These are phyloP conservation scores for Drosophila recens DNA, from an alignment of 2,888 invertebrate species.

Conservation along the genomic window DNA sequence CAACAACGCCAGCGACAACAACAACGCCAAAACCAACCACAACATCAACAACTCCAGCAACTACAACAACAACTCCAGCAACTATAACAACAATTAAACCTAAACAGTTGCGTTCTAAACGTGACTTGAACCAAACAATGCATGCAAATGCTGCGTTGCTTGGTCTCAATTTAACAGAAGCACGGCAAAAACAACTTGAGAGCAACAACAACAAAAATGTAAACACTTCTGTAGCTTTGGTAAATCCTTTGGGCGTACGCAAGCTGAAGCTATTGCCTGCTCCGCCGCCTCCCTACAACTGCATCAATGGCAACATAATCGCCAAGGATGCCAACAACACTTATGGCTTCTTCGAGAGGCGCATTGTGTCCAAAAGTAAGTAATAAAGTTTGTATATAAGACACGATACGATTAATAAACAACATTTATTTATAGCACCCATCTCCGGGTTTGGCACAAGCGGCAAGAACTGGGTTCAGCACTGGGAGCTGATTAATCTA, in stretches of 20 bases:
- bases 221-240: conserved; percentile 55
- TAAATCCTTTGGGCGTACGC: conserved; percentile 67
- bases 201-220: conserved; percentile 19
- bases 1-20: conserved; percentile 85
- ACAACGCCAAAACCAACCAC: conserved; percentile 85
- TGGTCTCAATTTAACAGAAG: conserved; percentile 74
- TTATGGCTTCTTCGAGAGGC: conserved; percentile 90
- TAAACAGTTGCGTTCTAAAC: conserved; percentile 52
- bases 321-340: conserved; percentile 89
- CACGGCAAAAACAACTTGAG: conserved; percentile 51
- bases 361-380: conserved; percentile 89
- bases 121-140: conserved; percentile 71
- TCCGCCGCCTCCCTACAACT: conserved; percentile 82
- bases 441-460: conserved; percentile 89
- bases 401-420: not conserved
- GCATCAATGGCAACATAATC: conserved; percentile 87
- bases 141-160: conserved; percentile 77
- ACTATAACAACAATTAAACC: conserved; percentile 59
- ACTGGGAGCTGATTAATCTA: conserved; percentile 91
- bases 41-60: conserved; percentile 86
- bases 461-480: conserved; percentile 93
- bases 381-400: conserved; percentile 2
- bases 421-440: conserved; percentile 87
- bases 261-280: conserved; percentile 20
- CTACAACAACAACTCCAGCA: conserved; percentile 84